Base-by-base conservation (phyloP, 1,140 invertebrate genomes). In the Diachasmimorpha longicaudata region DNA sequence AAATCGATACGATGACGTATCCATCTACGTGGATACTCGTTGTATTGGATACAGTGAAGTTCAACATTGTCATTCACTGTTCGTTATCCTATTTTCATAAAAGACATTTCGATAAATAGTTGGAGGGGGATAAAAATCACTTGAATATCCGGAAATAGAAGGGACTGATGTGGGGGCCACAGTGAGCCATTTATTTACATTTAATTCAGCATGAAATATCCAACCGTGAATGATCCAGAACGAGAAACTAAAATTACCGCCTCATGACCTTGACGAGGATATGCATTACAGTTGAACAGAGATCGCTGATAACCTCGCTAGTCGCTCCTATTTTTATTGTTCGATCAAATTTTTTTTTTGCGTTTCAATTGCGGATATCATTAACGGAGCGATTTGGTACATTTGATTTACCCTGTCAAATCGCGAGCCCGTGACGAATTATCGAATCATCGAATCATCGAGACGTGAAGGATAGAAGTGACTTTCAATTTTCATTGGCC, bases 1-100 rank as follows among this genome's bases (percentile, higher is more conserved):
- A 86, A 84, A 86, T 81, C 80, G 77, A 78, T 77, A 74, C 70
- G 76, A 73, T 79, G 78, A 79, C 78, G 76, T 79, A 79, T 79
- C 75, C 71, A 68, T 55, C 78, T 76, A 74, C 73, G n/a, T 25
- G n/a, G n/a, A n/a, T n/a, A n/a, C n/a, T n/a, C n/a, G n/a, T n/a
- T n/a, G n/a, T 79, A 77, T 73, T 77, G 69, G 69, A 75, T 79
- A 79, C 76, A 70, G 19, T 25, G n/a, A 1, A 3, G 23, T 52
- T 19, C 11, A n/a, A 52, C 9, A 52, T 52, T 52, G 48, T 52
- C 48, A 52, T 4, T 4, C 14, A 3, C 39, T 9, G 1, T n/a
- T 9, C 48, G 16, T 52, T 14, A 52, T 52, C 48, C 48, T 2
- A 16, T n/a, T 52, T n/a, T 52, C 13, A 52, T 52, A 63, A 63